Base-by-base conservation (phyloP, 2,888 invertebrate species). In the Drosophila formosana region DNA sequence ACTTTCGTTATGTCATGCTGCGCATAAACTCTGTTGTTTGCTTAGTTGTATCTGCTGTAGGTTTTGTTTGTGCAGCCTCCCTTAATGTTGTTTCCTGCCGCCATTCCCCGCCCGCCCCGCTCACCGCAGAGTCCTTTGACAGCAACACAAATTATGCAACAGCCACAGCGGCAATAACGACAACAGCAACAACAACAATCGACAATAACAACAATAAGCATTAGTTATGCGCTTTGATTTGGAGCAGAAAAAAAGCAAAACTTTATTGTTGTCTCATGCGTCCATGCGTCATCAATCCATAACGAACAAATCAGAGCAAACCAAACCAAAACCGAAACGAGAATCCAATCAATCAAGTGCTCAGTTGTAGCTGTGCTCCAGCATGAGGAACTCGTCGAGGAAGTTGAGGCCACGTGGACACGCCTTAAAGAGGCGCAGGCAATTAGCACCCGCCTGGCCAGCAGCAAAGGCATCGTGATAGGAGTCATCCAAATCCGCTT, bases 391-490 rank as follows among this genome's bases (percentile, higher is more conserved):
- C 18, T 72, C 80, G 85, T 96, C 95, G 83, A 96, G 92, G 41
- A 96, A 88, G 8, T 95, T 95, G 68, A 93, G 92, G 9, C 94
- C 95, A 69, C 94, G 92, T 13, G 94, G 94, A 83, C 96, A 96
- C 1, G 92, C 92, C n/a, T 92, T 90, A 90, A 95, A 96, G n/a
- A 95, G 91, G 32, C 92, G 93, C 11, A 93, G 89, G 83, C 96
- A 96, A 91, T 95, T 93, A 63, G 94, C 94, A 91, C 95, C 95
- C 86, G 93, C 94, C 72, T 94, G 92, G 0, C 96, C 96, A 39
- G 94, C 94, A 37, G 92, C 92, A 11, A 95, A 94, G 0, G 96
- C 96, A 67, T 95, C 94, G 23, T 92, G 90, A 89, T 96, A 96
- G 11, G 90, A 89, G 11, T 90, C 89, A 75, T 94, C 92, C 72